A percentile compares a stretch with the other conserved stretches of the same genome.
Conservation (phyloP, 2,888 invertebrate genomes). For the Celastrina argiolus region DNA sequence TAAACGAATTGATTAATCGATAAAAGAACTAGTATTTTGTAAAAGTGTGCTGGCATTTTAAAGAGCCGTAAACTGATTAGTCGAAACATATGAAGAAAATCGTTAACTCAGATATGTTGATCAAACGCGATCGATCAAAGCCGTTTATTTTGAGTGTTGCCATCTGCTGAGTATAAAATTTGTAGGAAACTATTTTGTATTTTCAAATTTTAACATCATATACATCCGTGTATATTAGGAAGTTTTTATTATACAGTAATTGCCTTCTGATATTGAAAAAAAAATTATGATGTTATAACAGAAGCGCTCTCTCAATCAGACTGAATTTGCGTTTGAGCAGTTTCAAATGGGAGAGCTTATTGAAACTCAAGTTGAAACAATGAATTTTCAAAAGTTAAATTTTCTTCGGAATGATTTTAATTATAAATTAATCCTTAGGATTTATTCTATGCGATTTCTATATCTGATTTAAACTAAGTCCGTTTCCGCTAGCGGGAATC, state of each 20-base stretch:
- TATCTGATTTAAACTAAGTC: not conserved
- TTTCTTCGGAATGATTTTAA: not conserved
- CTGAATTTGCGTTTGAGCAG: not conserved
- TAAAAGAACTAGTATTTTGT: too few relatives aligned
- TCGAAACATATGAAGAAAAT: not conserved
- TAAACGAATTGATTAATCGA: too few relatives aligned
- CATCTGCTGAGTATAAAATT: constrained; percentile 42
- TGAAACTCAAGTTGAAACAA: not conserved
- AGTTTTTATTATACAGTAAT: too few relatives aligned
- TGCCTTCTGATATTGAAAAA: too few relatives aligned
- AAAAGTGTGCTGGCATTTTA: too few relatives aligned
- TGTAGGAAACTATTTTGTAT: not conserved
- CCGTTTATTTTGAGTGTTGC: constrained; percentile 40
- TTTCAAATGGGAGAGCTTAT: not conserved
- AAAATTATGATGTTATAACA: too few relatives aligned
- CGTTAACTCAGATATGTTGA: constrained; percentile 29
- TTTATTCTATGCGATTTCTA: not conserved
- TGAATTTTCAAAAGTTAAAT: not conserved
- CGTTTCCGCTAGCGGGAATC: not conserved
- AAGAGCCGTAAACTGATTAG: not conserved
- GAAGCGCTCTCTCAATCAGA: not conserved
- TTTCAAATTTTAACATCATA: not conserved
- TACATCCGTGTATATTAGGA: not conserved
- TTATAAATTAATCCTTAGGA: not conserved
- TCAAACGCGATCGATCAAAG: constrained; percentile 52